Base-by-base conservation (phyloP, 1,140 invertebrate species). In the Drosophila lacteicornis region DNA sequence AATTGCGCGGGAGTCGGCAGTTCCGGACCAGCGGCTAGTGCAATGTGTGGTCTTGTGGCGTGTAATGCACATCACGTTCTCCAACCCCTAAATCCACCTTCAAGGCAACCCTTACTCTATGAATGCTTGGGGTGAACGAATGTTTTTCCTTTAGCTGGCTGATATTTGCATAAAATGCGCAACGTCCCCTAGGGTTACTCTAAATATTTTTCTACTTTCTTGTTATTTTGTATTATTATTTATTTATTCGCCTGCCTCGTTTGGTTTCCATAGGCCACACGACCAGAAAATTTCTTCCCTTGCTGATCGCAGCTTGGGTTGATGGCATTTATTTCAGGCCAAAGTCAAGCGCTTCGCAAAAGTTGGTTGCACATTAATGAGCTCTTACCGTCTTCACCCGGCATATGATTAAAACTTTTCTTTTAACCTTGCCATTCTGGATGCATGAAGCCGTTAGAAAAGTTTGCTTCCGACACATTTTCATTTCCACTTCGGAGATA, bases 371-470 rank as follows among this genome's bases (percentile, higher is more conserved):
- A 86, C 88, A 87, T 84, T 84, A 87, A 87, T 84, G 80, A 87
- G 88, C 68, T 88, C 75, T 74, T 77, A 49, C 57, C 80, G 33
- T 30, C 50, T 47, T 30, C 11, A 42, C 47, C 30, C 68, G 57
- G 80, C 68, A 84, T 84, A 78, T 80, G 83, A 90, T 88, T 87
- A 84, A 84, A 87, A 87, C 83, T 87, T 88, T 84, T 47, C 77
- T 74, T 67, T 86, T 40, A 70, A 75, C 57, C 70, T 51, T 73
- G 67, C 74, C 81, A 46, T 60, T 76, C 65, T 65, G 51, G 65
- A 66, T 85, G 53, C 75, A 71, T 70, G 50, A 49, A 67, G 27
- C 49, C 51, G 45, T 62, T 40, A 42, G 70, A 67, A 75, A 79
- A 69, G 66, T 79, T 82, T 40, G 65, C 22, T 67, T 58, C 62